Evolutionary conservation across 2,113 vertebrate genomes (phyloP).

Genomic region (Vidua macroura): DNA sequence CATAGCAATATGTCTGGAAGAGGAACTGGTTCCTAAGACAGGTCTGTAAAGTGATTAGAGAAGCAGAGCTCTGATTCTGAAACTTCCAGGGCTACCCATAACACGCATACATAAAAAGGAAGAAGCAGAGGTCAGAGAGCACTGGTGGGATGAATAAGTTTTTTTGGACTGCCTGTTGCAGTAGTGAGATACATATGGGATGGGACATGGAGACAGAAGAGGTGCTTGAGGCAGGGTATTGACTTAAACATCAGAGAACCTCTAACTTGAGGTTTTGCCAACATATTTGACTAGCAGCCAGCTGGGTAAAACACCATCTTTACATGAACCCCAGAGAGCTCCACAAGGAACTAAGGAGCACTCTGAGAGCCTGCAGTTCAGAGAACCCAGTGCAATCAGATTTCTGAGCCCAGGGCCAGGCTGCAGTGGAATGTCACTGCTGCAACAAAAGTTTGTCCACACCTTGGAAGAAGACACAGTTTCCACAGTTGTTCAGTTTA

Average conservation of each 20-base stretch:
- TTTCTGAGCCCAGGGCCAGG: neutral
- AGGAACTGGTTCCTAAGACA: neutral
- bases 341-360: neutral
- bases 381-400: neutral
- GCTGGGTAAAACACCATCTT: neutral
- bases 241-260: neutral
- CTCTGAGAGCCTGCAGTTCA: neutral
- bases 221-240: neutral
- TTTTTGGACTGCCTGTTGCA: neutral
- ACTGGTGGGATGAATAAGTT: neutral
- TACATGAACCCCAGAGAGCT: neutral
- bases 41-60: neutral
- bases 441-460: slow-evolving; percentile 42
- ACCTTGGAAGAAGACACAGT: slow-evolving; percentile 36
- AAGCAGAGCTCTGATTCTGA: neutral
- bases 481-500: slow-evolving; percentile 39
- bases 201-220: neutral
- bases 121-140: neutral
- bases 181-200: neutral
- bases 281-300: neutral
- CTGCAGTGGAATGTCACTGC: neutral
- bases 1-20: neutral
- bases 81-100: neutral
- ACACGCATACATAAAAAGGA: neutral
- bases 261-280: neutral